Conservation (phyloP, 2,888 invertebrate species). For the Amphipoea oculea region DNA sequence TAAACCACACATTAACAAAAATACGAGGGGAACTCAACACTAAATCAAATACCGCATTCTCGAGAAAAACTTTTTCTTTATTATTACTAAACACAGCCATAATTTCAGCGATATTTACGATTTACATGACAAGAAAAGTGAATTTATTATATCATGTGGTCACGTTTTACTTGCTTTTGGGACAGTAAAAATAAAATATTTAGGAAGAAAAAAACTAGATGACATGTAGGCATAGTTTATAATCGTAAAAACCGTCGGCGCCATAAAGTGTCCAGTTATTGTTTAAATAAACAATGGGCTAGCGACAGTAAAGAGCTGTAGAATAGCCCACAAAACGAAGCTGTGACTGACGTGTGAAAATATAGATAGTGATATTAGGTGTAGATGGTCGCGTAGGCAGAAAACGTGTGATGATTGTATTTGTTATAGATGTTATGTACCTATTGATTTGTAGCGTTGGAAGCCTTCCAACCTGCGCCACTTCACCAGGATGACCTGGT, state of each 20-base stretch:
- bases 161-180: conserved; percentile 73
- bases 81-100: conserved; percentile 72
- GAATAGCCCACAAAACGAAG: conserved; percentile 82
- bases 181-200: conserved; percentile 77
- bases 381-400: conserved; percentile 60
- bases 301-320: conserved; percentile 82
- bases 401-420: background rate
- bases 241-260: conserved; percentile 85
- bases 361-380: conserved; percentile 73
- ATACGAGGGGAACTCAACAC: conserved; percentile 60
- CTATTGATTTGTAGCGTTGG: too few relatives aligned
- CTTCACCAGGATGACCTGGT: too few relatives aligned
- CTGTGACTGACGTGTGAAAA: conserved; percentile 82
- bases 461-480: too few relatives aligned
- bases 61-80: conserved; percentile 69
- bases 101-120: conserved; percentile 74
- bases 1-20: conserved; percentile 58
- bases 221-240: conserved; percentile 79
- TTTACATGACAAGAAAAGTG: conserved; percentile 71
- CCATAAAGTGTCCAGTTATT: conserved; percentile 87
- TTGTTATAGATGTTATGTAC: background rate
- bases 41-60: conserved; percentile 73
- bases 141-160: conserved; percentile 77
- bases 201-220: conserved; percentile 70
- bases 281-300: conserved; percentile 88